These are phyloP conservation scores for Physocephala rufipes DNA, from an alignment of 2,888 invertebrate species.

Conservation along the genomic window DNA sequence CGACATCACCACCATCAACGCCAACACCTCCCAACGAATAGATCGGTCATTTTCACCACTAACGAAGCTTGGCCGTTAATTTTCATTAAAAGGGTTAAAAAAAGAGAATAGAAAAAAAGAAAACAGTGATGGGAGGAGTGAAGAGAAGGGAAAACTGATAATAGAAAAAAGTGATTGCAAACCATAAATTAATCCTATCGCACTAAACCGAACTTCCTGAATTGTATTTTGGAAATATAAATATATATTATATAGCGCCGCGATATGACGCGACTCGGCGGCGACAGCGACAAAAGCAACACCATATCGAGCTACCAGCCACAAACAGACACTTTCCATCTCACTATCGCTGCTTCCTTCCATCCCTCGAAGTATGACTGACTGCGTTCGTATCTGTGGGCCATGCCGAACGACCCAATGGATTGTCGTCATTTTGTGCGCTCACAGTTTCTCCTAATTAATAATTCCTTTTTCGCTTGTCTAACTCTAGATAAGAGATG, in stretches of 20 bases:
- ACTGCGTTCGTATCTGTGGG: constrained; percentile 32
- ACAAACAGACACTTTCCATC: too few relatives aligned
- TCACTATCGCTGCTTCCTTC: too few relatives aligned
- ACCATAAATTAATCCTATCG: constrained; percentile 1
- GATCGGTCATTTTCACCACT: background rate
- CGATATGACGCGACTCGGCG: too few relatives aligned
- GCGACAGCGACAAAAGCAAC: too few relatives aligned
- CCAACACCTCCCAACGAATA: background rate
- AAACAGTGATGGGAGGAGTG: too few relatives aligned
- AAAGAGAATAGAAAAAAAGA: background rate
- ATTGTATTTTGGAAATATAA: background rate
- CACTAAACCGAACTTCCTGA: background rate
- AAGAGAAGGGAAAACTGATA: too few relatives aligned
- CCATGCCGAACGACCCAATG: constrained; percentile 44
- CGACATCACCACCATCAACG: too few relatives aligned
- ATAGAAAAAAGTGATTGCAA: background rate
- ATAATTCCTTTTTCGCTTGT: constrained; percentile 41
- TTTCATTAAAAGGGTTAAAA: background rate
- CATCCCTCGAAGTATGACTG: background rate
- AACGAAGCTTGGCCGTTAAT: background rate
- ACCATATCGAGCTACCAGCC: too few relatives aligned
- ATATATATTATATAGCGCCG: too few relatives aligned
- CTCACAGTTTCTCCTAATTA: constrained; percentile 33
- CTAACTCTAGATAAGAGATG: constrained; percentile 44
- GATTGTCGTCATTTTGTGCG: constrained; percentile 3